A percentile compares a stretch with the other conserved stretches of the same genome.
These are phyloP conservation scores for Suricata suricatta DNA, from an alignment of 2,113 vertebrate species.

Conservation along the genomic window DNA sequence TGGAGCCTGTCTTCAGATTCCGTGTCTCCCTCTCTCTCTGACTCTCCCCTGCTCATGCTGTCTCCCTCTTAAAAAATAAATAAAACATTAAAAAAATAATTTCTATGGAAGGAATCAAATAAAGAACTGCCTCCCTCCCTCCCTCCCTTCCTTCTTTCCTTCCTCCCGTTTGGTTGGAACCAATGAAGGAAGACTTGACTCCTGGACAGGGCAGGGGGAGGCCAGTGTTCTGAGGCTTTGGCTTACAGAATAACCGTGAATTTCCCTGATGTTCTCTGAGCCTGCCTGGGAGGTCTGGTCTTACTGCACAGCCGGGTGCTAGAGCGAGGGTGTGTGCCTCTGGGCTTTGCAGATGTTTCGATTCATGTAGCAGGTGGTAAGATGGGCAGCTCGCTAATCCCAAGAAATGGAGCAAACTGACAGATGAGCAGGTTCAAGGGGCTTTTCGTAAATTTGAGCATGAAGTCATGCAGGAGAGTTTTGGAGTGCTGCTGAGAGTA, in stretches of 20 bases:
- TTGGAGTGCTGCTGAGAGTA: neutral
- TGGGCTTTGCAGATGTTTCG: neutral
- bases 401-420: neutral
- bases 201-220: neutral
- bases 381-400: neutral
- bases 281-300: neutral
- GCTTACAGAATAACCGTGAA: neutral
- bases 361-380: neutral
- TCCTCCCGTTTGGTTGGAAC: neutral
- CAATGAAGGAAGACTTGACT: neutral
- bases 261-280: neutral
- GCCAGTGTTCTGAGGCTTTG: neutral
- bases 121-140: neutral
- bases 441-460: neutral
- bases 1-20: too few species aligned
- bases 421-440: neutral
- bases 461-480: neutral
- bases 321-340: neutral
- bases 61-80: too few species aligned
- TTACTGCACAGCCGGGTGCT: neutral
- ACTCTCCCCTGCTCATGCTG: too few species aligned
- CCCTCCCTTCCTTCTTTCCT: neutral
- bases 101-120: neutral
- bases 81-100: too few species aligned
- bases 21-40: too few species aligned